Evolutionary conservation across 1,140 invertebrate genomes (phyloP).

Genomic region (Hesperophylax magnus): DNA sequence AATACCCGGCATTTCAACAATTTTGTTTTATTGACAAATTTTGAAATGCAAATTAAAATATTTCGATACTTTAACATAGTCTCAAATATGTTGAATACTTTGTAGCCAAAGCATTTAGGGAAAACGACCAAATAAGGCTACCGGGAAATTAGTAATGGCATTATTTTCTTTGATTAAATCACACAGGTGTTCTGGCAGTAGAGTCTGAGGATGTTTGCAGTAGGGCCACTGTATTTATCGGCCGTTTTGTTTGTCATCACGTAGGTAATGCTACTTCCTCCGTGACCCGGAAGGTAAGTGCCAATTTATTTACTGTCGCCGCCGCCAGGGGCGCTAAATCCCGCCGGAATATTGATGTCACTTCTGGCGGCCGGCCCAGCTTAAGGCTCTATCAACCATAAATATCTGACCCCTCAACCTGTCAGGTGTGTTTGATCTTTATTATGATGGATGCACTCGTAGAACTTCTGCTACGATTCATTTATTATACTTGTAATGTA

Average conservation of each 20-base stretch:
- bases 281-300: slow-evolving; percentile 54
- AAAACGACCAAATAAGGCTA: too few relatives aligned
- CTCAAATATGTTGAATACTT: too few relatives aligned
- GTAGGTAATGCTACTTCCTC: slow-evolving; percentile 46
- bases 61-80: too few relatives aligned
- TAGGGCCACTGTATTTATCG: slow-evolving; percentile 11
- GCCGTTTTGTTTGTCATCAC: slow-evolving; percentile 50
- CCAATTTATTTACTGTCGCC: slow-evolving; percentile 57
- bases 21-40: too few relatives aligned
- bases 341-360: slow-evolving; percentile 46
- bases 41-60: too few relatives aligned
- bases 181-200: slow-evolving; percentile 16
- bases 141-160: too few relatives aligned
- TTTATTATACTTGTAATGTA: too few relatives aligned
- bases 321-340: slow-evolving; percentile 47
- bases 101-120: too few relatives aligned
- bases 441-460: slow-evolving; percentile 10
- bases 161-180: slow-evolving; percentile 2
- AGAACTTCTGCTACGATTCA: too few relatives aligned
- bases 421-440: not conserved
- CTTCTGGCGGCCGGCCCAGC: slow-evolving; percentile 26
- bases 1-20: too few relatives aligned
- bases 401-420: slow-evolving; percentile 14
- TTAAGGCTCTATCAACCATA: slow-evolving; percentile 24
- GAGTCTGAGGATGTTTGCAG: not conserved